Conservation (phyloP, 2,797 vertebrate species). For the Pampus argenteus region DNA sequence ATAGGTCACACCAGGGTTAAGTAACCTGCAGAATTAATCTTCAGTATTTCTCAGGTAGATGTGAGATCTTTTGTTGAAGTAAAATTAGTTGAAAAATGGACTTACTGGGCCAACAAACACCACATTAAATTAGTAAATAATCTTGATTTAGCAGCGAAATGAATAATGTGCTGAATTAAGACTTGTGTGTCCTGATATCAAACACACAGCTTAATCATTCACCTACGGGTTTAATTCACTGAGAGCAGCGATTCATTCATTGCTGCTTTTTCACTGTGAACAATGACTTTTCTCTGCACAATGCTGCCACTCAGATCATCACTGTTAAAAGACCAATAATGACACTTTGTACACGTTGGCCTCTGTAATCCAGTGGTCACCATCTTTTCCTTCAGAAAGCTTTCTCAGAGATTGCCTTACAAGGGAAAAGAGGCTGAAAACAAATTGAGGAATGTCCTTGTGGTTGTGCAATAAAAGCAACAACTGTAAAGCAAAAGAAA, state of each 20-base stretch:
- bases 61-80: not conserved
- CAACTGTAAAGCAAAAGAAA: not conserved
- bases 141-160: not conserved
- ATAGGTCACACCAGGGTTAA: not conserved
- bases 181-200: not conserved
- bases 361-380: not conserved
- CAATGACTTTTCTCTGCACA: slow-evolving; percentile 11
- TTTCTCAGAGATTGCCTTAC: slow-evolving; percentile 1
- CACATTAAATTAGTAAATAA: not conserved
- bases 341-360: not conserved
- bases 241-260: too few relatives aligned
- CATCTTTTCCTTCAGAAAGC: slow-evolving; percentile 7
- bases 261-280: not conserved
- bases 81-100: not conserved
- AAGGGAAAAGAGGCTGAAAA: not conserved
- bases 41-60: not conserved
- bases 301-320: not conserved
- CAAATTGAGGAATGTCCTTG: slow-evolving; percentile 8
- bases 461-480: not conserved
- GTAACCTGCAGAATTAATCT: too few relatives aligned
- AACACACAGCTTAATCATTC: not conserved
- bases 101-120: not conserved
- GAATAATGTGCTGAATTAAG: not conserved
- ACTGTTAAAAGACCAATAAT: not conserved
- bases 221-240: not conserved